A percentile compares a stretch with the other conserved stretches of the same genome.
Evolutionary conservation across 1,140 invertebrate genomes (phyloP).

Genomic region (Bombus huntii): DNA sequence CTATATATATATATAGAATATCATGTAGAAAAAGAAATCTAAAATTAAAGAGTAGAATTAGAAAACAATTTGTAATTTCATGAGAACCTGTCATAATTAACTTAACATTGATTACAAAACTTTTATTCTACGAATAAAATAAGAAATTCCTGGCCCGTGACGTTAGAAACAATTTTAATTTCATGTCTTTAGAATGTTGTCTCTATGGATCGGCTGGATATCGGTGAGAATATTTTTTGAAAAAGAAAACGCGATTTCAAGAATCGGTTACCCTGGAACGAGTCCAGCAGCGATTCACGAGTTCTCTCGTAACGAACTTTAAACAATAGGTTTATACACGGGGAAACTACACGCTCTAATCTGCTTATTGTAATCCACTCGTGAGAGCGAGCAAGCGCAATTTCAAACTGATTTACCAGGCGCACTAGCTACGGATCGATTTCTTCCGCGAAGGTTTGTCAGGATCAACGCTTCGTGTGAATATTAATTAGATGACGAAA

Average conservation of each 20-base stretch:
- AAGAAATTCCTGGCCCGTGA: too few relatives aligned
- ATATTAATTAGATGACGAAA: background rate
- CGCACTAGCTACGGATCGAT: constrained; percentile 5
- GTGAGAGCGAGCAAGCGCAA: constrained; percentile 18
- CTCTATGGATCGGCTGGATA: background rate
- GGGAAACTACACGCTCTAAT: constrained; percentile 43
- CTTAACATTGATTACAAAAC: background rate
- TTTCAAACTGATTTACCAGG: constrained; percentile 15
- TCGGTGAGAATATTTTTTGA: background rate
- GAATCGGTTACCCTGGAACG: background rate
- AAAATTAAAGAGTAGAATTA: background rate
- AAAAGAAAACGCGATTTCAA: background rate
- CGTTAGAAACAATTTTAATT: too few relatives aligned
- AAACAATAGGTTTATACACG: constrained; percentile 26
- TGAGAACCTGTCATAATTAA: background rate
- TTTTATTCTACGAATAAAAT: background rate
- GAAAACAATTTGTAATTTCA: background rate
- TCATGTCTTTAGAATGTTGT: too few relatives aligned
- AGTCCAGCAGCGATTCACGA: background rate
- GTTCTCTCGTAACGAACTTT: background rate
- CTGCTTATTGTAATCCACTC: constrained; percentile 38
- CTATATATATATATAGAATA: too few relatives aligned
- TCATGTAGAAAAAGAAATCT: too few relatives aligned
- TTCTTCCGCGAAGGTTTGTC: background rate
- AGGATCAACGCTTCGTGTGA: background rate